Conservation (phyloP, 2,113 vertebrate species). For the Peromyscus polionotus region DNA sequence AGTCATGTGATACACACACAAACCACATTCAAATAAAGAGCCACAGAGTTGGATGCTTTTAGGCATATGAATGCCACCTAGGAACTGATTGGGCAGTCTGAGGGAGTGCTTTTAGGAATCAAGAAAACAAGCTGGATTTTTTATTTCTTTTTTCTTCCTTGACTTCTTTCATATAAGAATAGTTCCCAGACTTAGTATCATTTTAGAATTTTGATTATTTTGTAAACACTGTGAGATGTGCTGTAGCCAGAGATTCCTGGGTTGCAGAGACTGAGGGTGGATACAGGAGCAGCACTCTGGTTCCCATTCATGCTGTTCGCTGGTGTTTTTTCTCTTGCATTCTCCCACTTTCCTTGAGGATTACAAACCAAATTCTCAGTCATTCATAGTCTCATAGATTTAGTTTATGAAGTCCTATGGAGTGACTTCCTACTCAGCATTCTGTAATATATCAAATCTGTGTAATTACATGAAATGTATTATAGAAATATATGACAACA, state of each 20-base stretch:
- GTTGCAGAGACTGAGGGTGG: not conserved
- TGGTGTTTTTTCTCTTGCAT: not conserved
- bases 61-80: not conserved
- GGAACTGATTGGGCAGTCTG: conserved; percentile 14
- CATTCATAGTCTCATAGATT: not conserved
- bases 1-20: no score
- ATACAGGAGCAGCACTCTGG: not conserved
- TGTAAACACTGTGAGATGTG: not conserved
- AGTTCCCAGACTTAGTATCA: not conserved
- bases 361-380: not conserved
- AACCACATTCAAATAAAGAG: not conserved
- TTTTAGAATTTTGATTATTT: conserved; percentile 56
- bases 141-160: not conserved
- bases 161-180: not conserved
- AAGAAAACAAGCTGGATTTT: not conserved
- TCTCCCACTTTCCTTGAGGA: not conserved
- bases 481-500: not conserved
- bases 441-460: not conserved
- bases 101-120: conserved; percentile 37
- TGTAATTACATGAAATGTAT: not conserved
- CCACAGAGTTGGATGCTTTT: conserved; percentile 2
- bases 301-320: not conserved
- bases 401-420: not conserved
- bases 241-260: not conserved
- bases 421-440: not conserved